Conservation (phyloP, 2,797 vertebrate species). For the Aselliscus stoliczkanus region DNA sequence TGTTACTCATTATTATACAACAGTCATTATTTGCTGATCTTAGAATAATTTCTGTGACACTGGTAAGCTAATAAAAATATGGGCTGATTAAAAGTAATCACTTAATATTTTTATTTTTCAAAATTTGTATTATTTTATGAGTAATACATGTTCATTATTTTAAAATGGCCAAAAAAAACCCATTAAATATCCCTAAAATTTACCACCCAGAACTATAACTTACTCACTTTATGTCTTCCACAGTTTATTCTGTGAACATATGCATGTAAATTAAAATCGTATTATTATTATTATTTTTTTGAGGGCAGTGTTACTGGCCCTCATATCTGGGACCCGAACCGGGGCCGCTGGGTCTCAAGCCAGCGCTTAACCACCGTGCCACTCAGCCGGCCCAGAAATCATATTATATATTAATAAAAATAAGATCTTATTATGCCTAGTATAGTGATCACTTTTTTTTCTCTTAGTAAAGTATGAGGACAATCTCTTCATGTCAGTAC, state of each 20-base stretch:
- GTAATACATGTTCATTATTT: neutral
- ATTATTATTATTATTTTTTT: no score
- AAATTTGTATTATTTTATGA: neutral
- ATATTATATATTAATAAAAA: neutral
- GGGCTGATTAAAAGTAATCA: neutral
- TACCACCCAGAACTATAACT: neutral
- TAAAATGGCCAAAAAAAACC: neutral
- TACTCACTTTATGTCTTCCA: neutral
- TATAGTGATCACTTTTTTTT: neutral
- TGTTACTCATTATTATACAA: neutral
- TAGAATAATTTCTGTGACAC: neutral
- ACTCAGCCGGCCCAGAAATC: no score
- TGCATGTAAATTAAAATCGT: neutral
- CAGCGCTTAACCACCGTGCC: no score
- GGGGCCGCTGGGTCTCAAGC: no score
- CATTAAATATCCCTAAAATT: neutral
- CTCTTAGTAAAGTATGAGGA: neutral
- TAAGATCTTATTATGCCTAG: neutral
- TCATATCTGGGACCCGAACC: no score
- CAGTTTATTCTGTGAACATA: neutral
- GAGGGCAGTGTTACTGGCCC: no score
- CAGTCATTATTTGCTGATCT: neutral
- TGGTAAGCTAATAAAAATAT: constrained; percentile 9
- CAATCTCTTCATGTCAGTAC: neutral
- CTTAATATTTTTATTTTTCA: neutral